Percentiles rank a stretch among this genome's conserved stretches.
These are phyloP conservation scores for Sebastes itinus DNA, from an alignment of 2,797 vertebrate species.

Conservation along the genomic window DNA sequence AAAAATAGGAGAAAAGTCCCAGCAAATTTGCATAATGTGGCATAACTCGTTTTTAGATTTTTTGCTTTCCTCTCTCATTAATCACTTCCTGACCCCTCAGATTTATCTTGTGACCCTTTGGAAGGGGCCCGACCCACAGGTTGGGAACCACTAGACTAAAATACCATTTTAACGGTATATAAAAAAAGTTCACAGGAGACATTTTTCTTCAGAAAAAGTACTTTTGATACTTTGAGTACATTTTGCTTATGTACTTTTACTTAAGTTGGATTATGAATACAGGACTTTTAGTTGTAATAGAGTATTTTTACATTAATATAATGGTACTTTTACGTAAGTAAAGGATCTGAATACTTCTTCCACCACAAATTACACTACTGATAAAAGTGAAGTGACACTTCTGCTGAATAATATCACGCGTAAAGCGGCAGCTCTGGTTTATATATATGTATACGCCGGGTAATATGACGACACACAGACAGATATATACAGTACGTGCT, in stretches of 20 bases:
- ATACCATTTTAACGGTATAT: too few relatives aligned
- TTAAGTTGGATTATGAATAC: background rate
- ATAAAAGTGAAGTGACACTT: slow-evolving; percentile 13
- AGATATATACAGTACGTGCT: background rate
- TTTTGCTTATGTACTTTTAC: background rate
- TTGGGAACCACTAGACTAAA: background rate
- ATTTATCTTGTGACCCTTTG: background rate
- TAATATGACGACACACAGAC: background rate
- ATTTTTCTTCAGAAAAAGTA: background rate
- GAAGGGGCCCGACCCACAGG: background rate
- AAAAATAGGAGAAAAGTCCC: too few relatives aligned
- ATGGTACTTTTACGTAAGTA: background rate
- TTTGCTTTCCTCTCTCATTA: background rate
- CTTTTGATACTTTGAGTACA: background rate
- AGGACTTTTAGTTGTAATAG: background rate
- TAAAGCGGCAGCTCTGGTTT: slow-evolving; percentile 12
- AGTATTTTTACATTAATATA: background rate
- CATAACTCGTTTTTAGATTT: background rate
- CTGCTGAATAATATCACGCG: background rate
- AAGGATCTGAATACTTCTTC: background rate
- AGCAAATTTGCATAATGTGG: background rate
- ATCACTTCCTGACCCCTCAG: background rate
- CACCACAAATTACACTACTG: background rate
- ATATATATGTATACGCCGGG: background rate
- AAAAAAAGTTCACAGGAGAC: background rate